Percentiles rank a stretch among this genome's conserved stretches.
phyloP scores from a whole-genome alignment of 2,888 invertebrate species.

The Bombylius discolor region DNA sequence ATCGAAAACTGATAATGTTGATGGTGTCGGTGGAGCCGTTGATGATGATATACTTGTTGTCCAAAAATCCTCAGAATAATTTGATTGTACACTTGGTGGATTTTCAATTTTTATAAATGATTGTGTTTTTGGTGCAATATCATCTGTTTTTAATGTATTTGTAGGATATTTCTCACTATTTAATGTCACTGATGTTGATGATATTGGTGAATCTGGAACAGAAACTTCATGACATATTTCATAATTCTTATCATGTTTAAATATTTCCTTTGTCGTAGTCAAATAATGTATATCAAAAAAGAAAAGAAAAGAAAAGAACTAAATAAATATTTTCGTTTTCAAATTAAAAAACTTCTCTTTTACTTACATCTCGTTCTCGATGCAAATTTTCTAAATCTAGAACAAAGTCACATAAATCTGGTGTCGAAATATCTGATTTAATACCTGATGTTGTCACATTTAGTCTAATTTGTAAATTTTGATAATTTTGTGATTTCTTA shows the following conservation, averaged over 20 bases:
- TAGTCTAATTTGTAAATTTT: neutral
- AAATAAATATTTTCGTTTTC: too few relatives aligned
- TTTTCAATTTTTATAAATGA: neutral
- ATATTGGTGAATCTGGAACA: neutral
- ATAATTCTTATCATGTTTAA: too few relatives aligned
- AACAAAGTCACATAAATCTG: constrained; percentile 1
- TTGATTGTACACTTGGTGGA: constrained; percentile 1
- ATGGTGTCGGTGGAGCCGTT: constrained; percentile 6
- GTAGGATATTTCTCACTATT: neutral
- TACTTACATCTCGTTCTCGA: neutral
- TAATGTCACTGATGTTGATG: neutral
- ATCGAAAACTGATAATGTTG: neutral
- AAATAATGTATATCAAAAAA: too few relatives aligned
- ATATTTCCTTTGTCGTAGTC: too few relatives aligned
- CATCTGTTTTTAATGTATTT: neutral
- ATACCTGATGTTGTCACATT: neutral
- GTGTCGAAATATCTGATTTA: neutral
- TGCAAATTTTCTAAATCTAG: neutral
- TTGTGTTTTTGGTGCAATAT: neutral
- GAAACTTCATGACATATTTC: too few relatives aligned
- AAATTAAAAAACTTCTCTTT: neutral
- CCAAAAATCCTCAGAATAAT: neutral
- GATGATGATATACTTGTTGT: neutral
- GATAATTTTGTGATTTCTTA: neutral
- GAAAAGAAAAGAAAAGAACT: too few relatives aligned